Percentiles rank a stretch among this genome's conserved stretches.
These are phyloP conservation scores for Mungos mungo DNA, from an alignment of 2,113 vertebrate species.

Conservation along the genomic window DNA sequence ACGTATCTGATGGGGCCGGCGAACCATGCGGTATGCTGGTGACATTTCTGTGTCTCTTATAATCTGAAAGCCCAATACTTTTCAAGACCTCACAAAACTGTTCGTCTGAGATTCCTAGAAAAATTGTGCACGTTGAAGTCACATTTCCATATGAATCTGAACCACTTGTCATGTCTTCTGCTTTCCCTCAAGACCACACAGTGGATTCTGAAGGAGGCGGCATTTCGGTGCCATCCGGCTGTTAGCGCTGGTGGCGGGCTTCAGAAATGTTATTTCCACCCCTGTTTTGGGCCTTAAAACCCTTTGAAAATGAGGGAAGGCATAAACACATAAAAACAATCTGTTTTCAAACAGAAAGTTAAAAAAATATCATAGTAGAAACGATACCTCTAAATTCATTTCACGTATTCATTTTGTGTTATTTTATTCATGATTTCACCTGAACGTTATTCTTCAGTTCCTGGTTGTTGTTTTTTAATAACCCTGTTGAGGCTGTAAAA, in stretches of 20 bases:
- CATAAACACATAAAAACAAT: background rate
- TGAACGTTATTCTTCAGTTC: background rate
- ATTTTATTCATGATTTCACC: background rate
- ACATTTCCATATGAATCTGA: background rate
- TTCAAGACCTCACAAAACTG: background rate
- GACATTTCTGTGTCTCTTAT: background rate
- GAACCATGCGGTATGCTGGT: no score
- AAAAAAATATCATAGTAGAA: background rate
- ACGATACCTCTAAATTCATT: background rate
- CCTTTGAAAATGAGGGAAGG: background rate
- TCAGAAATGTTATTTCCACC: background rate
- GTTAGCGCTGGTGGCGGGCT: accelerated
- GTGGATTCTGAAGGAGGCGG: no score
- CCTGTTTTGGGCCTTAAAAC: background rate
- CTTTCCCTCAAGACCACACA: background rate
- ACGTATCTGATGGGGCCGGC: background rate
- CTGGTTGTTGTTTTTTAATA: background rate
- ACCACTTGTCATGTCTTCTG: background rate
- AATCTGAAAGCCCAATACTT: background rate
- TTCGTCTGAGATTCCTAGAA: background rate
- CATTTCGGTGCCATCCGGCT: accelerated
- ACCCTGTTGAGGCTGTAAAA: background rate
- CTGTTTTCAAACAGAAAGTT: background rate
- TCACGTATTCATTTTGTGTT: background rate
- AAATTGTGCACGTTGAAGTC: background rate